Percentiles rank a stretch among this genome's conserved stretches.
Evolutionary conservation across 2,113 vertebrate species (phyloP).

Genomic region (Camelus dromedarius): DNA sequence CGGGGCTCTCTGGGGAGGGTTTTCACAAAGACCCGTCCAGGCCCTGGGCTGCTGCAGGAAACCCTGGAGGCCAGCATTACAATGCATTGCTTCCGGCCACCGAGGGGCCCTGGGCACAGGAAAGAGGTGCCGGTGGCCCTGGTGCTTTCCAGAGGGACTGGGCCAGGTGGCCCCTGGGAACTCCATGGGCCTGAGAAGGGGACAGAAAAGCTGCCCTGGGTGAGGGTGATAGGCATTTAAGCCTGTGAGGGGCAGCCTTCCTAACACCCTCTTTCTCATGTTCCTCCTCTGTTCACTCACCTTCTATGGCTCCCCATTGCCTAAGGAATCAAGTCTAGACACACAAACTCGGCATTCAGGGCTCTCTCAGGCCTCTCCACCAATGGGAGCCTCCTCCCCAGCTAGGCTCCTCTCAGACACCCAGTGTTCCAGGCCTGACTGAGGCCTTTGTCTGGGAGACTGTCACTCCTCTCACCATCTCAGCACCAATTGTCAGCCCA

Average conservation of each 20-base stretch:
- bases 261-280: accelerated
- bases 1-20: neutral
- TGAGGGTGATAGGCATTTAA: neutral
- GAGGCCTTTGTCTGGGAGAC: neutral
- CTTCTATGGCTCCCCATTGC: neutral
- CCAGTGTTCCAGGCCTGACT: neutral
- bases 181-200: neutral
- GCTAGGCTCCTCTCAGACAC: neutral
- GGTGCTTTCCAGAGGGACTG: neutral
- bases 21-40: conserved; percentile 59
- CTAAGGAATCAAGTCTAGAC: neutral
- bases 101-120: conserved; percentile 54
- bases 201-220: neutral
- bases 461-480: neutral
- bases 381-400: neutral
- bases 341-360: accelerated
- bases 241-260: neutral
- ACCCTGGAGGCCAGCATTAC: conserved; percentile 79
- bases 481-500: neutral
- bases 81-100: conserved; percentile 81
- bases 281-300: neutral
- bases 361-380: neutral
- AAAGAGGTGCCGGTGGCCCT: conserved; percentile 52
- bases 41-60: conserved; percentile 69
- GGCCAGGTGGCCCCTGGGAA: neutral